phyloP scores from a whole-genome alignment of 2,113 vertebrate genomes.

The Anoura caudifer region DNA sequence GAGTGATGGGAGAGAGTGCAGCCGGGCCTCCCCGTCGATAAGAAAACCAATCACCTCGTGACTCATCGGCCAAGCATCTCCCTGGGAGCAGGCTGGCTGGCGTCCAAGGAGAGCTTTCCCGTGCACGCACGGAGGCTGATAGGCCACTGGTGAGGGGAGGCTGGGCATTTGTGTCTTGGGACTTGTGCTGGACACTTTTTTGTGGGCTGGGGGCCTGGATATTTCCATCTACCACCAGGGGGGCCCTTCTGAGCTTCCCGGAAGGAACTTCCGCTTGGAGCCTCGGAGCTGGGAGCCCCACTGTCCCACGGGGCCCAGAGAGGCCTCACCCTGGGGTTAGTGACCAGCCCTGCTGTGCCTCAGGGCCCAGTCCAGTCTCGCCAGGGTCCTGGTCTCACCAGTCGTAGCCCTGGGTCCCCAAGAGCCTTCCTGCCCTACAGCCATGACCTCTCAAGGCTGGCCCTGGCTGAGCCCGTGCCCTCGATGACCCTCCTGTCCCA shows the following conservation, averaged over 20 bases:
- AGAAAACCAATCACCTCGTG: conserved; percentile 4
- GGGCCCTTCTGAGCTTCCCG: conserved; percentile 48
- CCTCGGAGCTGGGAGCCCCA: neutral
- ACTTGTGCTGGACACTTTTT: conserved; percentile 12
- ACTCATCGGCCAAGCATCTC: conserved; percentile 51
- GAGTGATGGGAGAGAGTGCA: neutral
- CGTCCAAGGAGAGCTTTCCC: neutral
- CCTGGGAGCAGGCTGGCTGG: conserved; percentile 32
- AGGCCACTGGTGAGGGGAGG: neutral
- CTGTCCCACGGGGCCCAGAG: neutral
- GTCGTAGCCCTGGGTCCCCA: neutral
- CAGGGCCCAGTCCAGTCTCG: too few relatives aligned
- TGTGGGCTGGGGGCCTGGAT: neutral
- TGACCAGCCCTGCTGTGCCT: neutral
- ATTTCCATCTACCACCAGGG: conserved; percentile 30
- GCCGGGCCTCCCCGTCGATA: conserved; percentile 3
- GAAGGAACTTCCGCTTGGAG: conserved; percentile 46
- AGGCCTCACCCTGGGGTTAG: neutral
- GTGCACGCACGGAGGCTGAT: neutral
- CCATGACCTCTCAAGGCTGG: neutral
- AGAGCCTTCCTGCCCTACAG: neutral
- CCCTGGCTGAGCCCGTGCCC: neutral
- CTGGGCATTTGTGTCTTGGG: conserved; percentile 49
- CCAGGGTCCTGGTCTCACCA: too few relatives aligned
- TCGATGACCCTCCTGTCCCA: neutral